Conservation (phyloP, 2,888 invertebrate genomes). For the Noctua janthe region DNA sequence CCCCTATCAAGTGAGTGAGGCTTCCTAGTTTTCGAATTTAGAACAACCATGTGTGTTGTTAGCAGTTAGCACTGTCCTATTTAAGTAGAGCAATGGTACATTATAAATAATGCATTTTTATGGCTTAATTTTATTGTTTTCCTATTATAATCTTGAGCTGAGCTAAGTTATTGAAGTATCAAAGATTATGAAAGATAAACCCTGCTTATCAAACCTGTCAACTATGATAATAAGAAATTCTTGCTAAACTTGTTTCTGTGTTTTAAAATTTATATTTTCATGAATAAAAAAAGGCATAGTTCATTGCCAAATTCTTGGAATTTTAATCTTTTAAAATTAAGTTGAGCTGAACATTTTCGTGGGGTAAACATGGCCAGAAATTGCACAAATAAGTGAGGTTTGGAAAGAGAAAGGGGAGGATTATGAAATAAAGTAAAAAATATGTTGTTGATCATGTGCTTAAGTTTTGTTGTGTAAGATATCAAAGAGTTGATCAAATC, state of each 20-base stretch:
- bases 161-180: constrained; percentile 9
- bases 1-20: constrained; percentile 88
- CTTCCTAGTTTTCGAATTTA: background rate
- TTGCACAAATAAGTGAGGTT: no score
- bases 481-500: constrained; percentile 3
- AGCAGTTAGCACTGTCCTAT: background rate
- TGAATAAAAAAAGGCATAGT: background rate
- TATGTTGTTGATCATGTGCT: background rate
- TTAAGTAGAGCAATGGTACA: background rate
- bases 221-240: constrained; percentile 9
- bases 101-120: background rate
- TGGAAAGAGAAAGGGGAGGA: no score
- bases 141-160: constrained; percentile 1
- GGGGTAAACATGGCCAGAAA: no score
- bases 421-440: no score
- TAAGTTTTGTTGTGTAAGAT: background rate
- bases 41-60: background rate
- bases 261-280: background rate
- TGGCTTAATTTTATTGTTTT: background rate
- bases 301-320: constrained; percentile 16
- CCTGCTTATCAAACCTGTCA: constrained; percentile 36
- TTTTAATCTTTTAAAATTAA: background rate
- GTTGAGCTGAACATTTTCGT: background rate
- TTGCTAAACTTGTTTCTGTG: background rate
- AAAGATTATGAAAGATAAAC: constrained; percentile 45